Evolutionary conservation across 2,113 vertebrate genomes (phyloP).

Genomic region (Scartelaos histophorus): DNA sequence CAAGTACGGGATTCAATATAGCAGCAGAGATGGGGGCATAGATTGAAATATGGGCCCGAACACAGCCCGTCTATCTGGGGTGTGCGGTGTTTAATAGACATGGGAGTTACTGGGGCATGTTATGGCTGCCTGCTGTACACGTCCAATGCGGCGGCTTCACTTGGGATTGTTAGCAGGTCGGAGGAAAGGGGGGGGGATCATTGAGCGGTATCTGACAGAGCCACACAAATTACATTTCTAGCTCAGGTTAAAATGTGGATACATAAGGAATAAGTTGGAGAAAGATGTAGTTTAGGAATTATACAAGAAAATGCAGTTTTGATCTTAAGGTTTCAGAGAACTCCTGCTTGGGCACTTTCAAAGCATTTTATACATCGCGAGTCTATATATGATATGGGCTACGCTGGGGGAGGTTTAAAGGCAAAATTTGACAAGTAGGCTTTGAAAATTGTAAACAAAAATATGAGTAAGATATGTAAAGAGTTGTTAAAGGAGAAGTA

Average conservation of each 20-base stretch:
- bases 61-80: slow-evolving; percentile 41
- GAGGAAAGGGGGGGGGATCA: slow-evolving; percentile 10
- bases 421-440: slow-evolving; percentile 10
- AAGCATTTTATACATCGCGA: slow-evolving; percentile 19
- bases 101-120: slow-evolving; percentile 45
- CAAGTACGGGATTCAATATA: slow-evolving; percentile 45
- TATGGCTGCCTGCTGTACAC: slow-evolving; percentile 50
- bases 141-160: slow-evolving; percentile 6
- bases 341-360: slow-evolving; percentile 59
- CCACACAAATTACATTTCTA: slow-evolving; percentile 16
- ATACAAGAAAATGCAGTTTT: slow-evolving; percentile 30
- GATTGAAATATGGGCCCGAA: slow-evolving; percentile 53
- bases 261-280: slow-evolving; percentile 19
- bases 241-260: slow-evolving; percentile 3
- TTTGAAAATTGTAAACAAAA: background rate
- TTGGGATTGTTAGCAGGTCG: slow-evolving; percentile 14
- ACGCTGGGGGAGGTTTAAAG: slow-evolving; percentile 25
- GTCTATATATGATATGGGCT: slow-evolving; percentile 7
- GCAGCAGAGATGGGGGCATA: slow-evolving; percentile 45
- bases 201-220: slow-evolving; percentile 15
- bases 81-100: slow-evolving; percentile 41
- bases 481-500: background rate
- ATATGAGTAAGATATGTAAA: background rate
- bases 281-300: slow-evolving; percentile 36
- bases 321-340: slow-evolving; percentile 45